phyloP scores from a whole-genome alignment of 2,888 invertebrate species.

The Altica lythri region DNA sequence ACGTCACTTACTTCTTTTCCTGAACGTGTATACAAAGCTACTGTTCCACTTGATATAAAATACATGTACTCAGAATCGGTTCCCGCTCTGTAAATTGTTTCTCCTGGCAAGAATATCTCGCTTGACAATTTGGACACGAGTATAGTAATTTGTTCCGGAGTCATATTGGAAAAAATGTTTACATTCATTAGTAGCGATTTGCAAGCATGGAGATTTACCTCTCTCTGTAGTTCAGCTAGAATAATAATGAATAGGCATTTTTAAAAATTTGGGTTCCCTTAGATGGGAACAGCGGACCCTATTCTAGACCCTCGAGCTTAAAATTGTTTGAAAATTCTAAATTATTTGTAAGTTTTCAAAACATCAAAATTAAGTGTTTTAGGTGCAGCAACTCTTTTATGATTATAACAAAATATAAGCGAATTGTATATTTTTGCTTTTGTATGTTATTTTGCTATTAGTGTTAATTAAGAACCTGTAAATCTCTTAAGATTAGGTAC shows the following conservation, averaged over 20 bases:
- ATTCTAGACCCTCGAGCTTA: too few relatives aligned
- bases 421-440: too few relatives aligned
- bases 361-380: too few relatives aligned
- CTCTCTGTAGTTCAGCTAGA: conserved; percentile 54
- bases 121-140: conserved; percentile 61
- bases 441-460: too few relatives aligned
- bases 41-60: conserved; percentile 64
- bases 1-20: conserved; percentile 31
- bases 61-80: conserved; percentile 67
- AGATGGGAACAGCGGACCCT: too few relatives aligned
- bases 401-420: too few relatives aligned
- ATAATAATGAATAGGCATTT: conserved; percentile 7
- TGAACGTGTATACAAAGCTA: conserved; percentile 27
- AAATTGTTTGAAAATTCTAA: too few relatives aligned
- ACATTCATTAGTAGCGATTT: conserved; percentile 62
- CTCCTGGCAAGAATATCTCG: conserved; percentile 65
- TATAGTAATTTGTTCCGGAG: conserved; percentile 58
- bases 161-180: conserved; percentile 59
- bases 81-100: conserved; percentile 64
- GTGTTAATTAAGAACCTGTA: too few relatives aligned
- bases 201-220: conserved; percentile 62
- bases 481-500: too few relatives aligned
- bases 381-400: too few relatives aligned
- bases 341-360: too few relatives aligned
- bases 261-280: too few relatives aligned